Percentiles rank a stretch among this genome's conserved stretches.
phyloP scores from a whole-genome alignment of 2,797 vertebrate genomes.

The Pipistrellus kuhlii region DNA sequence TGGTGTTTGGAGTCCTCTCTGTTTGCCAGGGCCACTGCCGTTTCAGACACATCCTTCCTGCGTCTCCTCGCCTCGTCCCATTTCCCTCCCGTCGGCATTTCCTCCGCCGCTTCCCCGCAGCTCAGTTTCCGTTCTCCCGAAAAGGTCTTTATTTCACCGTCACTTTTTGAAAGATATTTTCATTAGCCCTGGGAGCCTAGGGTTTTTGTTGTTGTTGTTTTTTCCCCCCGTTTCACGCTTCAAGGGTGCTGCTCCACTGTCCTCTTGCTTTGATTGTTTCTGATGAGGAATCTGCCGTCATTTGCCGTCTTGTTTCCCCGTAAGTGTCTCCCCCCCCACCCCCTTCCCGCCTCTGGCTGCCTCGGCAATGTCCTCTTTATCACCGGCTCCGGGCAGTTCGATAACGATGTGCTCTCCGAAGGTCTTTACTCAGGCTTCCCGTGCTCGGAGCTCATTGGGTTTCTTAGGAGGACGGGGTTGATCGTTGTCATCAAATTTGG shows the following conservation, averaged over 20 bases:
- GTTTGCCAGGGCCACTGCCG: neutral
- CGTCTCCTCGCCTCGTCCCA: accelerated
- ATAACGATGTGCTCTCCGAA: neutral
- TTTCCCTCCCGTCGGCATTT: neutral
- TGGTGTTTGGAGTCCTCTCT: neutral
- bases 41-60: neutral
- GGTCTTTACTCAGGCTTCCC: neutral
- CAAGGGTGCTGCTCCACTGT: neutral
- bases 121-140: neutral
- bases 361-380: neutral
- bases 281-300: slow-evolving; percentile 3
- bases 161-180: slow-evolving; percentile 5
- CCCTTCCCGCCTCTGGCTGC: slow-evolving; percentile 31
- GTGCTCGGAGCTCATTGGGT: neutral
- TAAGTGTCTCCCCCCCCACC: neutral
- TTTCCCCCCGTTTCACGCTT: neutral
- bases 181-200: neutral
- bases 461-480: neutral
- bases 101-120: neutral
- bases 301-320: neutral
- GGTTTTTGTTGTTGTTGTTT: neutral
- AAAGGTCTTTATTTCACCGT: neutral
- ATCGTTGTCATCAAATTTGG: neutral
- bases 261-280: slow-evolving; percentile 26
- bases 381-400: neutral